Evolutionary conservation across 2,113 vertebrate genomes (phyloP).

Genomic region (Rissa tridactyla): DNA sequence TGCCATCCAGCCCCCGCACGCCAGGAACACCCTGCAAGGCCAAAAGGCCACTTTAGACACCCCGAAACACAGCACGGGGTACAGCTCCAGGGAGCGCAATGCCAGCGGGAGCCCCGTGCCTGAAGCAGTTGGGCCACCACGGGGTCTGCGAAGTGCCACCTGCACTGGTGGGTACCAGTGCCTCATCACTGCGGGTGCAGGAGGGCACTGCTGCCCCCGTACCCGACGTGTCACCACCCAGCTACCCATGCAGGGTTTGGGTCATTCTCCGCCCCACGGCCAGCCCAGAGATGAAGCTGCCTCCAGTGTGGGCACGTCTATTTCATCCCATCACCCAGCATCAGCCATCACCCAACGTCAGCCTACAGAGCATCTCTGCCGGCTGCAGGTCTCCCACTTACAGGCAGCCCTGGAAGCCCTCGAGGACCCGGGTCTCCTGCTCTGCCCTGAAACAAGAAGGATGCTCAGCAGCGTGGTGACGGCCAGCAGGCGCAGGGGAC

Average conservation of each 20-base stretch:
- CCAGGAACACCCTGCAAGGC: conserved; percentile 78
- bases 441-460: conserved; percentile 75
- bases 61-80: accelerated
- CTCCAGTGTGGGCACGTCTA: not conserved
- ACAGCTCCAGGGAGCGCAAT: not conserved
- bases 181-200: not conserved
- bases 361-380: not conserved
- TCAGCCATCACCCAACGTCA: not conserved
- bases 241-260: not conserved
- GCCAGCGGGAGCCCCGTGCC: accelerated
- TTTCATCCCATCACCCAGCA: not conserved
- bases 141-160: not conserved
- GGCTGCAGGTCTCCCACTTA: conserved; percentile 61
- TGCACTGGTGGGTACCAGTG: not conserved
- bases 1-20: conserved; percentile 67
- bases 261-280: not conserved
- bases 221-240: not conserved
- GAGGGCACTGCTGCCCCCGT: not conserved
- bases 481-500: not conserved
- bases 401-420: conserved; percentile 78
- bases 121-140: not conserved
- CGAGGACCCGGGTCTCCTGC: conserved; percentile 77
- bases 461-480: not conserved
- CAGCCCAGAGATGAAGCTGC: not conserved
- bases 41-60: not conserved